These are phyloP conservation scores for Pygoscelis antarcticus DNA, from an alignment of 2,113 vertebrate species.

Conservation along the genomic window DNA sequence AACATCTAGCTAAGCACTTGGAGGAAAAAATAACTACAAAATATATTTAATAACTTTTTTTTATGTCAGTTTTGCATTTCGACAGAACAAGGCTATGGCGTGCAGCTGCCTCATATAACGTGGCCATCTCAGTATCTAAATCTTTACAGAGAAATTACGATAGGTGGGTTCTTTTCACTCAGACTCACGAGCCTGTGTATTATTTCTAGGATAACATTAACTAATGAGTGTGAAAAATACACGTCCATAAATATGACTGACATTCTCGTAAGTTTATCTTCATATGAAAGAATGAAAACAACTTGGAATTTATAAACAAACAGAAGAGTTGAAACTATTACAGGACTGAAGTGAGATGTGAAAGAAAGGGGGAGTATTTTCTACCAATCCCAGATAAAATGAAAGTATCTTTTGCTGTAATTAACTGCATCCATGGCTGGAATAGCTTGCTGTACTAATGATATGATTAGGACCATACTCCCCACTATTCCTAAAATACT, in stretches of 20 bases:
- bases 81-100: background rate
- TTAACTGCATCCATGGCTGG: background rate
- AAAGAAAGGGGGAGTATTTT: background rate
- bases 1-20: background rate
- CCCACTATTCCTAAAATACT: background rate
- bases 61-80: background rate
- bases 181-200: background rate
- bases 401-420: background rate
- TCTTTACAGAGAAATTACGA: background rate
- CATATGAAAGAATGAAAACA: background rate
- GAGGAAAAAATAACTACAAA: background rate
- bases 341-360: background rate
- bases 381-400: background rate
- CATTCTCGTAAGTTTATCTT: background rate
- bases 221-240: conserved; percentile 29
- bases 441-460: background rate
- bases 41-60: background rate
- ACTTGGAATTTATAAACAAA: conserved; percentile 19
- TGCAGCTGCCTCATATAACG: background rate
- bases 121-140: background rate
- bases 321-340: background rate
- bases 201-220: background rate
- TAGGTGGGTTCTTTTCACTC: background rate
- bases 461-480: background rate
- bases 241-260: conserved; percentile 7